Evolutionary conservation across 2,888 invertebrate species (phyloP).

Genomic region (Drosophila stalkeri): DNA sequence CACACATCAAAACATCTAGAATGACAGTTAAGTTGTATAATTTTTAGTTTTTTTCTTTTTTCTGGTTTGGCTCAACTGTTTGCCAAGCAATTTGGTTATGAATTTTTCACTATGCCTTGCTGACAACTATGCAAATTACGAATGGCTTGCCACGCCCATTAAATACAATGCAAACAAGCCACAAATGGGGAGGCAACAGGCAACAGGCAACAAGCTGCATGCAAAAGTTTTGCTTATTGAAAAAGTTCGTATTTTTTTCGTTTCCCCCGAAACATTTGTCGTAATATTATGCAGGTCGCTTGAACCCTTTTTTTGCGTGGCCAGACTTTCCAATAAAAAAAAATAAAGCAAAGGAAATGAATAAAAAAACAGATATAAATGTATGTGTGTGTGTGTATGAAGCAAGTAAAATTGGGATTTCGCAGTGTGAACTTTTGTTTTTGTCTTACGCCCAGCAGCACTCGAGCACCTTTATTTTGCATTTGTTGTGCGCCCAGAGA

Average conservation of each 20-base stretch:
- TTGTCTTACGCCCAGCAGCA: slow-evolving; percentile 56
- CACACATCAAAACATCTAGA: slow-evolving; percentile 47
- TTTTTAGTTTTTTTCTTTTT: not conserved
- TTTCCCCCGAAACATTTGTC: slow-evolving; percentile 62
- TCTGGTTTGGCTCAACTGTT: slow-evolving; percentile 20
- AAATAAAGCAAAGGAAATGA: slow-evolving; percentile 2
- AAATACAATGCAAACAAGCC: slow-evolving; percentile 25
- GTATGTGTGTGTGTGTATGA: not conserved
- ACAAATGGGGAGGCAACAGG: not conserved
- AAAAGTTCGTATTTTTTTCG: slow-evolving; percentile 60
- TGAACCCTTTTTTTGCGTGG: slow-evolving; percentile 68
- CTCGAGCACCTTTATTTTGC: slow-evolving; percentile 75
- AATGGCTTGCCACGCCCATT: slow-evolving; percentile 7
- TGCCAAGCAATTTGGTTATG: slow-evolving; percentile 64
- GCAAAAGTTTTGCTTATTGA: slow-evolving; percentile 76
- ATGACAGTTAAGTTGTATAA: slow-evolving; percentile 38
- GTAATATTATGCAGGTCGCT: slow-evolving; percentile 77
- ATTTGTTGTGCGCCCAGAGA: slow-evolving; percentile 67
- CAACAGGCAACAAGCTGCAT: slow-evolving; percentile 47
- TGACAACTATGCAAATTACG: slow-evolving; percentile 73
- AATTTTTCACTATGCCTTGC: slow-evolving; percentile 63
- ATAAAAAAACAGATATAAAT: slow-evolving; percentile 15
- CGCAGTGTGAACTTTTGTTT: slow-evolving; percentile 58
- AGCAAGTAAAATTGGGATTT: slow-evolving; percentile 33
- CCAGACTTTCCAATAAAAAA: slow-evolving; percentile 27